phyloP scores from a whole-genome alignment of 92 coral and sea anemone genomes.

The Anthopleura xanthogrammica region DNA sequence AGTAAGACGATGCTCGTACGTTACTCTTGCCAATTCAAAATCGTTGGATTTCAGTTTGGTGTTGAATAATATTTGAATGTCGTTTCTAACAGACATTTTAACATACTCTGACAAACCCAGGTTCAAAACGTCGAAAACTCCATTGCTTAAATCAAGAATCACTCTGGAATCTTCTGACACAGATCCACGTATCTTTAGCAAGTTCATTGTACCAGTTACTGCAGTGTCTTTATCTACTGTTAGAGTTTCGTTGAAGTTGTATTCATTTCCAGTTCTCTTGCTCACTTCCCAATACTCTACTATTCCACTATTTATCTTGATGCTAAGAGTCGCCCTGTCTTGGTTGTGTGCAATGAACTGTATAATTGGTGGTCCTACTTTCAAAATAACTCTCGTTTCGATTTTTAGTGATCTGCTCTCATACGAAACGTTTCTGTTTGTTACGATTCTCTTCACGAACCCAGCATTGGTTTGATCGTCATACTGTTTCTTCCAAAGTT shows the following conservation, averaged over 20 bases:
- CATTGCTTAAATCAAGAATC: constrained; percentile 37
- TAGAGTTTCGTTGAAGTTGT: constrained; percentile 33
- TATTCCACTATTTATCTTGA: constrained; percentile 18
- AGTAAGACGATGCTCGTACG: constrained; percentile 26
- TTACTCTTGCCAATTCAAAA: constrained; percentile 36
- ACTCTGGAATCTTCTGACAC: constrained; percentile 19
- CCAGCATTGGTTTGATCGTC: constrained; percentile 32
- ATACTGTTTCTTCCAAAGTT: constrained; percentile 36
- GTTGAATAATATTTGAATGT: constrained; percentile 31
- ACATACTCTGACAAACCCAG: constrained; percentile 8
- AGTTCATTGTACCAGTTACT: constrained; percentile 35
- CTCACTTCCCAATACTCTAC: constrained; percentile 24
- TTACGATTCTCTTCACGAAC: constrained; percentile 18
- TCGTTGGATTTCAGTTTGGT: constrained; percentile 12
- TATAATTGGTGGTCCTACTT: constrained; percentile 23
- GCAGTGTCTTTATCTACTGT: constrained; percentile 5
- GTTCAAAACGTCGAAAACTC: constrained; percentile 24
- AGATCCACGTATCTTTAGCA: constrained; percentile 25
- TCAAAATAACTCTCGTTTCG: constrained; percentile 24
- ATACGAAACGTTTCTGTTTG: constrained; percentile 3
- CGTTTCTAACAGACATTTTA: constrained; percentile 3
- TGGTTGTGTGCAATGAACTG: constrained; percentile 36
- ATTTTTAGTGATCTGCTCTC: constrained; percentile 16
- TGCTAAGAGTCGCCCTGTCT: constrained; percentile 36
- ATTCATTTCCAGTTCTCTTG: neutral